Base-by-base conservation (phyloP, 2,888 invertebrate genomes). In the Drosophila recens region DNA sequence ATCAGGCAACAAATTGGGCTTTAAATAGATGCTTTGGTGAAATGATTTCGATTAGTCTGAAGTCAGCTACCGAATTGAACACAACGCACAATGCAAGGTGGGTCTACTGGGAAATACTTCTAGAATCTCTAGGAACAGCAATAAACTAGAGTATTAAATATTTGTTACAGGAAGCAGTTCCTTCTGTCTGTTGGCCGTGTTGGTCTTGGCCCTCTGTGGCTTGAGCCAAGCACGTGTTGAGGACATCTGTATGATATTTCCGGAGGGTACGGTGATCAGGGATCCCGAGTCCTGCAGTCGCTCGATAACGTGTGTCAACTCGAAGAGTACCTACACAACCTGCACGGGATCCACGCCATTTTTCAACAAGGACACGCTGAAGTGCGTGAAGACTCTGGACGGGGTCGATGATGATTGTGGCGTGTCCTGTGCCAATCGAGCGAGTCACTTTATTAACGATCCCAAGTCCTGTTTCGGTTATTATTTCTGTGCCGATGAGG, bases 231-330 rank as follows among this genome's bases (percentile, higher is more conserved):
- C 58, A 6, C 68, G 87, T 5, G 53, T 71, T 1, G 63, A 51
- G 0, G 89, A 91, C 33, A 82, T 90, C 15, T 91, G 91, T 36
- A 53, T 62, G 0, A 1, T 90, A 3, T 91, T 91, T 48, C 30
- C 87, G 0, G 75, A 91, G 15, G 65, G 62, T 2, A 85, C 86
- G 1, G 67, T 82, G n/a, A 70, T 91, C 17, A 80, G 90, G 9
- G 89, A 91, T 82, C 91, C 92, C 0, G 82, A 86, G 1, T 88
- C 90, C 0, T 91, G 92, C 61, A 70, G 79, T 27, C 78, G 72
- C 0, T 90, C 77, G 30, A 82, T 91, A 17, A 82, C 75, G 13
- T 91, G 91, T 67, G 57, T 57, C 2, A 52, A 91, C 17, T 75
- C 65, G 2, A 56, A 72, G 48, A 76, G 83, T 48, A 20, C 73